Conservation (phyloP, 2,888 invertebrate genomes). For the Therioaphis trifolii region DNA sequence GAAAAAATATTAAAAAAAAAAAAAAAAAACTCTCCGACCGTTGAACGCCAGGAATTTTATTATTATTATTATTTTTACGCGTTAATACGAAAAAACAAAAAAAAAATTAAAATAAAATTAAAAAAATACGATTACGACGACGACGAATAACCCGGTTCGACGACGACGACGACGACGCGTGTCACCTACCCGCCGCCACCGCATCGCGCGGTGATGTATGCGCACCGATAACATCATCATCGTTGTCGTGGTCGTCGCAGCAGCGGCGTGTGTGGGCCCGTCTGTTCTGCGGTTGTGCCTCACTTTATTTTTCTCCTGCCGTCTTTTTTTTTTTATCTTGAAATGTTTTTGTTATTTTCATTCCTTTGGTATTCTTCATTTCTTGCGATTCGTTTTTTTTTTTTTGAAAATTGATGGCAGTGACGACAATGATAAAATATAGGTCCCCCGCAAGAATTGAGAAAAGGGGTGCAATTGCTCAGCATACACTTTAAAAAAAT, state of each 20-base stretch:
- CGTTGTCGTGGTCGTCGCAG: conserved; percentile 14
- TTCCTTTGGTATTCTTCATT: too few species aligned
- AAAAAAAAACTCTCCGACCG: not conserved
- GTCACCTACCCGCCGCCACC: conserved; percentile 34
- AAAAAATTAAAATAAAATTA: not conserved
- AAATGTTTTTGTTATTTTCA: not conserved
- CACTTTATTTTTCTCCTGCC: not conserved
- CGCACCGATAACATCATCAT: conserved; percentile 55
- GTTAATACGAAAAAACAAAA: conserved; percentile 14
- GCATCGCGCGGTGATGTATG: conserved; percentile 41
- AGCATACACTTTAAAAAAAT: too few species aligned
- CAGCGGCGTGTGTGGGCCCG: conserved; percentile 46
- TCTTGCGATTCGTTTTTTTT: too few species aligned
- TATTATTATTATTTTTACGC: conserved; percentile 28
- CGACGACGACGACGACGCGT: conserved; percentile 36
- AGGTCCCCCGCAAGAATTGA: too few species aligned
- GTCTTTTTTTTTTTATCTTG: not conserved
- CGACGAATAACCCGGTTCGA: conserved; percentile 45
- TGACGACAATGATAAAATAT: too few species aligned
- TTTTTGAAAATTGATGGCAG: too few species aligned
- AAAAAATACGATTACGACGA: conserved; percentile 12
- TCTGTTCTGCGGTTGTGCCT: not conserved
- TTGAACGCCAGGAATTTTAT: conserved; percentile 49
- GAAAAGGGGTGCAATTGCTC: too few species aligned
- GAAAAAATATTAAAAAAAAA: too few species aligned